Evolutionary conservation across 1,140 invertebrate species (phyloP).

Genomic region (Drosophila bipectinata): DNA sequence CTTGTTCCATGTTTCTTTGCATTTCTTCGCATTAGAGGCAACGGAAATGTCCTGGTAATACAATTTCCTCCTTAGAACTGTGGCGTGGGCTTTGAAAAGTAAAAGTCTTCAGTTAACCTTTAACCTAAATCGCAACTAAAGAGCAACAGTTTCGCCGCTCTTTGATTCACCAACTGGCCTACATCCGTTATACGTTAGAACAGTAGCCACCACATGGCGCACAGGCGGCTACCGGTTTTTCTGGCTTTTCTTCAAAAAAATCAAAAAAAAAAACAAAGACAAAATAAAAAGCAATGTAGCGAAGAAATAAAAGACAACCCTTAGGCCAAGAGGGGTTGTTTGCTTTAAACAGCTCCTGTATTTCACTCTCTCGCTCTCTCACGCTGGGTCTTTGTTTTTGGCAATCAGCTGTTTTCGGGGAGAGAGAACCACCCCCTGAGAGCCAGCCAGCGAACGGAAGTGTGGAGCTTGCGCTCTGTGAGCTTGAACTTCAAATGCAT

Average conservation of each 20-base stretch:
- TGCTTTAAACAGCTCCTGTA: slow-evolving; percentile 5
- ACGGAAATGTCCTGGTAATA: neutral
- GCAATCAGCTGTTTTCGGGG: slow-evolving; percentile 62
- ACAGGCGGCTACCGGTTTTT: slow-evolving; percentile 53
- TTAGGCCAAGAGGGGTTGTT: slow-evolving; percentile 40
- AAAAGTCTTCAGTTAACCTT: slow-evolving; percentile 77
- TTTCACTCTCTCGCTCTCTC: slow-evolving; percentile 1
- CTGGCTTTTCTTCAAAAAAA: slow-evolving; percentile 34
- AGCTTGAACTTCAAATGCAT: slow-evolving; percentile 79
- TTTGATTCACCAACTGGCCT: slow-evolving; percentile 33
- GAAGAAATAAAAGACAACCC: slow-evolving; percentile 33
- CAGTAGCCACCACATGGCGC: slow-evolving; percentile 42
- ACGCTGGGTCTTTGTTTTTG: slow-evolving; percentile 1
- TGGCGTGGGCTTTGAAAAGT: slow-evolving; percentile 50
- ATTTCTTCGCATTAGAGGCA: neutral
- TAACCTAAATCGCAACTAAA: slow-evolving; percentile 72
- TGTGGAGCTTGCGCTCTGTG: slow-evolving; percentile 64
- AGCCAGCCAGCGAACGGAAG: slow-evolving; percentile 1
- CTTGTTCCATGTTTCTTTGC: too few relatives aligned
- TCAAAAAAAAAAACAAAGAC: neutral
- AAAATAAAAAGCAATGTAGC: slow-evolving; percentile 1
- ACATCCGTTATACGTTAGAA: slow-evolving; percentile 20
- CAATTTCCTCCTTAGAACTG: neutral
- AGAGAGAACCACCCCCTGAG: slow-evolving; percentile 18
- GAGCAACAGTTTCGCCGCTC: slow-evolving; percentile 70